A percentile compares a stretch with the other conserved stretches of the same genome.
Evolutionary conservation across 2,797 vertebrate species (phyloP).

Genomic region (Tapera naevia): DNA sequence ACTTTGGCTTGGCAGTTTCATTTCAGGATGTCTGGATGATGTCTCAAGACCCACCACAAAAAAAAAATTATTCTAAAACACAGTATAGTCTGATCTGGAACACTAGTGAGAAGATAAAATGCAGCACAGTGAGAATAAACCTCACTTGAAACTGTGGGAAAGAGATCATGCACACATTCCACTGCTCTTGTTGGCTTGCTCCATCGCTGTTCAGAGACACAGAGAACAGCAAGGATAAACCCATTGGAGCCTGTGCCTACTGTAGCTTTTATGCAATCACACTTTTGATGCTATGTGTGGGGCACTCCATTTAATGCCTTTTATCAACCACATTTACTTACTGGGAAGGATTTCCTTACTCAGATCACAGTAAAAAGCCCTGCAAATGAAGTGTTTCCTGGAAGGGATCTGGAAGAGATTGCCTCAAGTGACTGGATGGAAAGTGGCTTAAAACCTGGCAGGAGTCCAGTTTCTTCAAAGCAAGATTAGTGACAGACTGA

Average conservation of each 20-base stretch:
- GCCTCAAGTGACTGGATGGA: not conserved
- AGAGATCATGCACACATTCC: not conserved
- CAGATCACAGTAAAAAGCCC: not conserved
- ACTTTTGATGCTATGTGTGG: not conserved
- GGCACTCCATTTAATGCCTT: not conserved
- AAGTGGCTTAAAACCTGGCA: not conserved
- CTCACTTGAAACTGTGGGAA: not conserved
- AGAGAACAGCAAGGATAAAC: not conserved
- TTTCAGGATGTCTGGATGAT: not conserved
- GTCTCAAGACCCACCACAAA: not conserved
- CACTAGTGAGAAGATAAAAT: not conserved
- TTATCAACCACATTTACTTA: not conserved
- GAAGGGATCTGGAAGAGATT: not conserved
- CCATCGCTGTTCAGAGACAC: not conserved
- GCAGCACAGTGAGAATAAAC: not conserved
- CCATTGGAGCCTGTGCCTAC: not conserved
- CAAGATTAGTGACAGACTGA: not conserved
- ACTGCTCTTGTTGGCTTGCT: not conserved
- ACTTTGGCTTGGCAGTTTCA: not conserved
- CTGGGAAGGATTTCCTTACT: not conserved
- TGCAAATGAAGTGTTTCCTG: constrained; percentile 1
- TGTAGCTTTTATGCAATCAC: not conserved
- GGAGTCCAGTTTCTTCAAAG: not conserved
- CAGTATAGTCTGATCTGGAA: not conserved
- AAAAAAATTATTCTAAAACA: not conserved